Percentiles rank a stretch among this genome's conserved stretches.
phyloP scores from a whole-genome alignment of 1,140 invertebrate genomes.

The Bilobella aurantiaca region DNA sequence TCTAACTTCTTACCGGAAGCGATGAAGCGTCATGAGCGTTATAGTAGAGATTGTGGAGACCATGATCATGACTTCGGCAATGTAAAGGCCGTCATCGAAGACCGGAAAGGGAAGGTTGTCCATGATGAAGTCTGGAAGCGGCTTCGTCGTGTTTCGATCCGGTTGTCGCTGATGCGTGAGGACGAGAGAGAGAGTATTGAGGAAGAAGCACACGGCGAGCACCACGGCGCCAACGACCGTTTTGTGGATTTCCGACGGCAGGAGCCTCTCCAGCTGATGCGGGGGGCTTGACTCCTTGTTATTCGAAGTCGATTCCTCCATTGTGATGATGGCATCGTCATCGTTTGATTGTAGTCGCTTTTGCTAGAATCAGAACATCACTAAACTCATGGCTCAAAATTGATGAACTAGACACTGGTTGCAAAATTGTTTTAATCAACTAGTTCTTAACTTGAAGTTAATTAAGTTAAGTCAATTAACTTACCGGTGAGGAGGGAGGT shows the following conservation, averaged over 20 bases:
- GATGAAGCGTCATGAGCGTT: conserved; percentile 21
- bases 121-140: conserved; percentile 66
- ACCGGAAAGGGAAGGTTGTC: conserved; percentile 55
- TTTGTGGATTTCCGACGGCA: conserved; percentile 61
- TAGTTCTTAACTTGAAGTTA: no score
- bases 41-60: conserved; percentile 56
- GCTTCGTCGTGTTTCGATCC: conserved; percentile 51
- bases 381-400: no score
- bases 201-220: conserved; percentile 50
- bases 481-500: neutral
- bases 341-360: neutral
- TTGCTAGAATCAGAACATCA: neutral
- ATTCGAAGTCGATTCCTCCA: neutral
- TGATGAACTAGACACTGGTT: no score
- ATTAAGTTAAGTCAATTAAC: neutral
- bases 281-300: neutral
- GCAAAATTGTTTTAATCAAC: no score
- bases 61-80: conserved; percentile 80
- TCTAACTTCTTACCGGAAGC: conserved; percentile 28
- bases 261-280: conserved; percentile 34
- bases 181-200: conserved; percentile 60
- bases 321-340: neutral
- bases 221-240: conserved; percentile 54
- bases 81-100: conserved; percentile 60
- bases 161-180: conserved; percentile 75